phyloP scores from a whole-genome alignment of 2,113 vertebrate species.

The Salminus brasiliensis region DNA sequence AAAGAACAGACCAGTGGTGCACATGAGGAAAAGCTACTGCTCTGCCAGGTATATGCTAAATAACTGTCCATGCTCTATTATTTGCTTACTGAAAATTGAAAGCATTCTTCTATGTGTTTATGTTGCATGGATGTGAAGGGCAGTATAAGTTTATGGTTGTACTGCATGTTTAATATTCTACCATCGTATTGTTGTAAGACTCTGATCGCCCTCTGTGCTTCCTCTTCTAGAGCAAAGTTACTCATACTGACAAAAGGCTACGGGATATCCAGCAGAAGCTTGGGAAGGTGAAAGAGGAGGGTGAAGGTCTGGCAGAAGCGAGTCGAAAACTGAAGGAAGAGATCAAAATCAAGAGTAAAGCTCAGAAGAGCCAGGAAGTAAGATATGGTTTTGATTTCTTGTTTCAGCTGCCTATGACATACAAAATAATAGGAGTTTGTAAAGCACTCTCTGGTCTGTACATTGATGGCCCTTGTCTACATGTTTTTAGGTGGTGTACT shows the following conservation, averaged over 20 bases:
- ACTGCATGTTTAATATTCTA: neutral
- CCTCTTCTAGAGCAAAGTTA: constrained; percentile 72
- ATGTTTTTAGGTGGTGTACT: constrained; percentile 73
- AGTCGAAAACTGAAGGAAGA: constrained; percentile 74
- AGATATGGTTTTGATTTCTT: constrained; percentile 18
- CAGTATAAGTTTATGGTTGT: neutral
- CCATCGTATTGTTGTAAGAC: neutral
- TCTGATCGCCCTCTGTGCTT: neutral
- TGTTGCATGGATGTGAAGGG: no score
- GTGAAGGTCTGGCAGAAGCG: constrained; percentile 70
- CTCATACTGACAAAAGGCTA: constrained; percentile 72
- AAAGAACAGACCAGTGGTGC: constrained; percentile 72
- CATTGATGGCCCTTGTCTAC: neutral
- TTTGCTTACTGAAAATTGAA: no score
- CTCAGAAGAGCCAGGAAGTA: constrained; percentile 80
- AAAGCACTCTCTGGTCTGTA: neutral
- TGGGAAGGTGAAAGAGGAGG: constrained; percentile 72
- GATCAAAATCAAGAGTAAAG: constrained; percentile 72
- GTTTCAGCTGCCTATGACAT: neutral
- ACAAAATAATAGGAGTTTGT: neutral
- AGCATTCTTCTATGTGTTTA: no score
- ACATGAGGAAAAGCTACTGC: constrained; percentile 74
- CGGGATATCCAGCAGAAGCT: constrained; percentile 77
- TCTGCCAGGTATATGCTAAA: constrained; percentile 72
- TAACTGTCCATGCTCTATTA: no score